These are phyloP conservation scores for Morone saxatilis DNA, from an alignment of 2,113 vertebrate species.

Conservation along the genomic window DNA sequence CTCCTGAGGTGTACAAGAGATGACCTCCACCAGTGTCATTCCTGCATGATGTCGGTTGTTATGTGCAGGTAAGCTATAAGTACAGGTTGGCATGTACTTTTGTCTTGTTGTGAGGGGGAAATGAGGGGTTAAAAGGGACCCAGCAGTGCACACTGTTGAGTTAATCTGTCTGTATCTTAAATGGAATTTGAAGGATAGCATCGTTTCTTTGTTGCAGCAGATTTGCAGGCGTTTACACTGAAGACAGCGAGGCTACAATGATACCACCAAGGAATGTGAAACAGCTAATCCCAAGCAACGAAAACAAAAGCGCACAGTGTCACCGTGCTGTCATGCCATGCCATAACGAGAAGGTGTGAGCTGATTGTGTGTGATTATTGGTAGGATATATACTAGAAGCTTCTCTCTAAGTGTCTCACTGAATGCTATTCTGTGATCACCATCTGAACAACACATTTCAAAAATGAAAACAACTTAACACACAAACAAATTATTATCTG, in stretches of 20 bases:
- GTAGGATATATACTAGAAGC: background rate
- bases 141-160: background rate
- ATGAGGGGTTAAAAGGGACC: background rate
- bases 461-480: background rate
- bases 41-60: background rate
- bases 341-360: background rate
- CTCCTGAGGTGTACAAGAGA: background rate
- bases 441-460: background rate
- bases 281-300: slow-evolving; percentile 41
- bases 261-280: slow-evolving; percentile 49
- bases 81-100: background rate
- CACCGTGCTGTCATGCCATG: background rate
- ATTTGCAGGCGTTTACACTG: slow-evolving; percentile 21
- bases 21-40: background rate
- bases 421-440: too few relatives aligned
- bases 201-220: slow-evolving; percentile 20
- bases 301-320: slow-evolving; percentile 41
- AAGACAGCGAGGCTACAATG: background rate
- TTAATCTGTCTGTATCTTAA: background rate
- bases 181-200: slow-evolving; percentile 17
- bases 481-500: too few relatives aligned
- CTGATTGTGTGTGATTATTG: background rate
- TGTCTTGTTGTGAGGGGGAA: background rate
- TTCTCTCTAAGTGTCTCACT: background rate
- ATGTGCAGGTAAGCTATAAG: background rate